These are phyloP conservation scores for Tenebrio molitor DNA, from an alignment of 1,140 invertebrate genomes.

Conservation along the genomic window DNA sequence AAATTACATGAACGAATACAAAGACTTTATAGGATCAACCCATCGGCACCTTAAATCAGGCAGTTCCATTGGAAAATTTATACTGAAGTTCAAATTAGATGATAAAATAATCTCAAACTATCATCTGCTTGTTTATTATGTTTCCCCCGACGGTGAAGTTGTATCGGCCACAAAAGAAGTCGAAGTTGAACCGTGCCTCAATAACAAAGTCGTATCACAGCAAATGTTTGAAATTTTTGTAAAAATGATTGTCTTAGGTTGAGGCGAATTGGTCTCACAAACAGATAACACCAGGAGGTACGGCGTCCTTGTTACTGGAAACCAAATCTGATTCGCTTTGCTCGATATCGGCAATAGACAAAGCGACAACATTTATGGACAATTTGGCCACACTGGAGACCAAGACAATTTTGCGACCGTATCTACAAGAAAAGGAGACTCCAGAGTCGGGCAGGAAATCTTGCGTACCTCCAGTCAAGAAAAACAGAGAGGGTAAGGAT, in stretches of 20 bases:
- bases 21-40: slow-evolving; percentile 53
- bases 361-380: slow-evolving; percentile 70
- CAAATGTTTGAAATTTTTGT: slow-evolving; percentile 1
- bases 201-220: slow-evolving; percentile 48
- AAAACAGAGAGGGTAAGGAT: slow-evolving; percentile 43
- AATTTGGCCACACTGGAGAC: not conserved
- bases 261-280: slow-evolving; percentile 57
- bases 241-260: slow-evolving; percentile 51
- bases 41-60: slow-evolving; percentile 55
- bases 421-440: slow-evolving; percentile 45
- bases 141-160: slow-evolving; percentile 53
- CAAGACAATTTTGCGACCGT: slow-evolving; percentile 49
- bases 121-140: slow-evolving; percentile 58
- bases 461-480: slow-evolving; percentile 48
- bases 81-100: slow-evolving; percentile 55
- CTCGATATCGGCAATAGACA: slow-evolving; percentile 73
- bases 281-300: slow-evolving; percentile 67
- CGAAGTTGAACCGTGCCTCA: slow-evolving; percentile 53
- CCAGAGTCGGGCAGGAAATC: slow-evolving; percentile 51
- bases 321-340: slow-evolving; percentile 72
- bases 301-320: slow-evolving; percentile 68
- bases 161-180: slow-evolving; percentile 52
- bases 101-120: slow-evolving; percentile 51
- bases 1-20: slow-evolving; percentile 50
- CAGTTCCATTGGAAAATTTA: slow-evolving; percentile 51